Conservation (phyloP, 2,113 vertebrate species). For the Pycnonotus jocosus region DNA sequence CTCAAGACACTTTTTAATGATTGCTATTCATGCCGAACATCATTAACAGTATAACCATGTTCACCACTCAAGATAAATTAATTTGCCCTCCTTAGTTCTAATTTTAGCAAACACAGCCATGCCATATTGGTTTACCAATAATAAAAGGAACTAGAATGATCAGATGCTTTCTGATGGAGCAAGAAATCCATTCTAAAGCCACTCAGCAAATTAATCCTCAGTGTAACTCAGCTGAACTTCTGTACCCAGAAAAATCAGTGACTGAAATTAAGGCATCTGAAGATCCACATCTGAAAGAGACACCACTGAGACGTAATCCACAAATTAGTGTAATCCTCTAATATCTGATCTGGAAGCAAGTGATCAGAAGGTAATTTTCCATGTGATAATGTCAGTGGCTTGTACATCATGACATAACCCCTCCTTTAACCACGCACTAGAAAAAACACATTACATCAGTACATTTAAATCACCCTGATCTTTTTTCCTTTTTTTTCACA, state of each 20-base stretch:
- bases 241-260: background rate
- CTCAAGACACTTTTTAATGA: background rate
- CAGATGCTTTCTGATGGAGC: background rate
- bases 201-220: background rate
- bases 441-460: conserved; percentile 25
- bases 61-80: background rate
- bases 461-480: background rate
- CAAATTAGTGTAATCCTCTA: background rate
- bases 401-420: background rate
- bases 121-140: background rate
- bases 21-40: background rate
- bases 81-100: background rate
- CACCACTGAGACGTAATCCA: background rate
- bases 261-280: background rate
- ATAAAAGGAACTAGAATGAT: background rate
- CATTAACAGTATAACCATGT: background rate
- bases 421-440: background rate
- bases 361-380: conserved; percentile 34
- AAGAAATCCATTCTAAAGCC: background rate
- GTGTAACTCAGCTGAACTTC: background rate
- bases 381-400: background rate
- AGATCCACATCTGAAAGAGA: conserved; percentile 14
- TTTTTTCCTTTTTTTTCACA: background rate
- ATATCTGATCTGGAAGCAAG: conserved; percentile 48
- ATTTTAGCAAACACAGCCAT: background rate